Base-by-base conservation (phyloP, 2,797 vertebrate species). In the Lacerta viridis region DNA sequence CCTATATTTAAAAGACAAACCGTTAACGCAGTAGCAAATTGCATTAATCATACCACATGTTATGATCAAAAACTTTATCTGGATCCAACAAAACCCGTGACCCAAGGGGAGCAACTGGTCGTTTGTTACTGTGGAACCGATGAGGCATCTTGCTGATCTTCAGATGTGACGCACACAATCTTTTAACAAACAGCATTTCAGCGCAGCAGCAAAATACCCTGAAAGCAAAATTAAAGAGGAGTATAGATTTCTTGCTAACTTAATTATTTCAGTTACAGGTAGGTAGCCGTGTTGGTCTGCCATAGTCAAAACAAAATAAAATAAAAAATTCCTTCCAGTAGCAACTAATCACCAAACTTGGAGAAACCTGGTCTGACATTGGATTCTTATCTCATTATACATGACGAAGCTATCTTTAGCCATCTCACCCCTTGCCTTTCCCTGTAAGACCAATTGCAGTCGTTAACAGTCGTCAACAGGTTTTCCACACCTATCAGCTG, bases 61-160 rank as follows among this genome's bases (percentile, higher is more conserved):
- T 97, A 90, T 97, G 96, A 90, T 97, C 96, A 91, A 97, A 97
- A 93, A 97, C 95, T 91, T 98, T 97, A 85, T 97, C 96, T 61
- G 95, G 96, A 93, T 97, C 97, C 85, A 96, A 98, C 93, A 99
- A 98, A 95, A 99, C 97, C 85, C 98, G 97, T 84, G 98, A 98
- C 86, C 98, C 98, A 39, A 99, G 96, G n/a, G 98, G 98, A 94
- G 94, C 97, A 9, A 94, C 93, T 64, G 98, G 98, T 93, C 97
- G 96, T 89, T 80, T 90, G 80, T 86, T 94, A 91, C 97, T 97
- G 79, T 96, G 97, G 80, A 92, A 94, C 94, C 97, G 98, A 84
- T 85, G 90, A 0, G 94, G 92, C 66, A 97, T 77, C 90, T 93
- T 96, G 90, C 82, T 91, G 91, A 94, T 95, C 80, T 91, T 96